Base-by-base conservation (phyloP, 2,888 invertebrate genomes). In the Arge pagana region DNA sequence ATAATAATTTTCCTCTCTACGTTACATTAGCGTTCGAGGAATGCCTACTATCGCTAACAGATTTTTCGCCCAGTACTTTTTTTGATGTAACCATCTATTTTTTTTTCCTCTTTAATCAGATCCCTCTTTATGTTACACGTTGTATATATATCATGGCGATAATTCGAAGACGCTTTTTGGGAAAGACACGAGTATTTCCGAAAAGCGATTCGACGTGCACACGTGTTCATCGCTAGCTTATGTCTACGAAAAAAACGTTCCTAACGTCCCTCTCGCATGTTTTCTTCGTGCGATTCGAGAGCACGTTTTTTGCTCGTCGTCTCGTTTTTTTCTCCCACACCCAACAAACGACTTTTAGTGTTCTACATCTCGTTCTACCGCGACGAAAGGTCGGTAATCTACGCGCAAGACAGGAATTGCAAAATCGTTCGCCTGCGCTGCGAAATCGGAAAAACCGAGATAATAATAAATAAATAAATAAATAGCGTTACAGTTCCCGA, bases 61-160 rank as follows among this genome's bases (percentile, higher is more conserved):
- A 33, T 6, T 43, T n/a, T 2, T 58, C 54, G 5, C 60, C 40
- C 3, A 21, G n/a, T 33, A 37, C 48, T 28, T 55, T 52, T 26
- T 26, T 41, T 42, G 41, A n/a, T 24, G 11, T 37, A 1, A 10
- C 3, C 11, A 13, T 13, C 33, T 2, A n/a, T 15, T 33, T 37
- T 13, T 19, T 13, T 28, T 41, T 30, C 3, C 39, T 4, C 26
- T 49, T 37, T 37, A n/a, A 33, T 33, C 42, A 1, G 19, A 45
- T 33, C 33, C 35, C 21, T 35, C 13, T 31, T 13, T 45, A 31
- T 15, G 31, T 33, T 33, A 33, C 45, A 45, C 35, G 21, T 21
- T 21, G 23, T 39, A 4, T 21, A 19, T 39, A 21, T 33, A 15
- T 11, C 11, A 8, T 19, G 19, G 45, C 35, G 33, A 24, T 45